Conservation (phyloP, 1,140 invertebrate species). For the Wasmannia auropunctata region DNA sequence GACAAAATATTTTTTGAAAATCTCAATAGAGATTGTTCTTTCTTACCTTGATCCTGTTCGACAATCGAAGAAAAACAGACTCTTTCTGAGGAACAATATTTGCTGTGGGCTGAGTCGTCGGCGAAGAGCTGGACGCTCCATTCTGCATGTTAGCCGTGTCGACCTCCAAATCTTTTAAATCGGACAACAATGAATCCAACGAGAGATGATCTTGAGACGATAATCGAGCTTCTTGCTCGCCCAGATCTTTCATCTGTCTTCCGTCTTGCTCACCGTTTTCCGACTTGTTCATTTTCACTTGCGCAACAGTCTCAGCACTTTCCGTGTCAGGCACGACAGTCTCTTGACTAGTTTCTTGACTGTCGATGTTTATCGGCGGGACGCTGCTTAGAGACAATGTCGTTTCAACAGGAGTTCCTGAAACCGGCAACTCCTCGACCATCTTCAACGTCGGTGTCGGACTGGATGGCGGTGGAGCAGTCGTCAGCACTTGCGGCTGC, state of each 20-base stretch:
- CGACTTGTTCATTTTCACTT: constrained; percentile 48
- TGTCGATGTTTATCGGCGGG: constrained; percentile 28
- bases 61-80: constrained; percentile 97
- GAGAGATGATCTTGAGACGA: constrained; percentile 79
- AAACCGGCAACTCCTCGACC: constrained; percentile 63
- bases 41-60: constrained; percentile 96
- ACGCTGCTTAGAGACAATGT: neutral
- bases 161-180: constrained; percentile 83
- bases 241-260: constrained; percentile 49
- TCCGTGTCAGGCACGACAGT: constrained; percentile 22
- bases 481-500: constrained; percentile 82
- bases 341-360: constrained; percentile 6
- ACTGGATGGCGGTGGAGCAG: constrained; percentile 62
- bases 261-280: constrained; percentile 54
- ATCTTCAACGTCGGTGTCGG: constrained; percentile 56
- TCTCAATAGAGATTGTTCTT: neutral
- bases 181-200: constrained; percentile 84
- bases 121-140: constrained; percentile 70
- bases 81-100: constrained; percentile 90
- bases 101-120: constrained; percentile 72
- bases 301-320: neutral
- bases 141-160: constrained; percentile 75
- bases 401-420: constrained; percentile 57
- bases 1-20: neutral
- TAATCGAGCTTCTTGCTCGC: constrained; percentile 76